Evolutionary conservation across 2,113 vertebrate species (phyloP), one percentile per base, ranked within the genome.

Genomic region (Speoplatyrhinus poulsoni): DNA sequence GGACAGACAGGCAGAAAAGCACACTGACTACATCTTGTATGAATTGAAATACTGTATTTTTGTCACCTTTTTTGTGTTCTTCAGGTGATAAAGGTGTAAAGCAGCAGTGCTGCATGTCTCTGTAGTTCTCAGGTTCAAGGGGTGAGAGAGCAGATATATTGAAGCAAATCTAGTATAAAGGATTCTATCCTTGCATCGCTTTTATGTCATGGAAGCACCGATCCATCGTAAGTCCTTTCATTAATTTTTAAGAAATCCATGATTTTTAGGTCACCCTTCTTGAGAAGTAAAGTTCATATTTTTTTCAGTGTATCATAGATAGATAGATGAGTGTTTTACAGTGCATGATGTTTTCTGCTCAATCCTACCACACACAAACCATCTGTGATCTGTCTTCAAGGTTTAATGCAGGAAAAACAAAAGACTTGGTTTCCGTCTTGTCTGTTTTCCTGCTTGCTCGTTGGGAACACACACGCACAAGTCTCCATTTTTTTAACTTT

Each of bases 271-370:
- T 7, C 36, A 66, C 46, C 71, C 57, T 3, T 60, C 75, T 67
- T 54, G 64, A 70, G 79, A 84, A 83, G 87, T 72, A 81, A 67
- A 72, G 79, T 77, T 52, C 65, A 71, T 66, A 69, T 49, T 90
- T 86, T 13, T 54, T 52, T 19, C 75, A 76, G 65, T 52, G 69
- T 65, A 75, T 70, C 76, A 85, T 77, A 86, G 88, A 90, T 95
- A 95, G 88, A 94, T 91, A 91, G 92, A 90, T 89, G 70, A 92
- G 82, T 95, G 97, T 96, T 94, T 94, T 96, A 98, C 95, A 96
- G 82, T 77, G 91, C 91, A 87, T 90, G 86, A 86, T 85, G 82
- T 89, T 79, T 80, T 82, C 65, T 12, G 12, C 65, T 56, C 60
- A 3, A 17, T 67, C 56, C 17, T 6, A 7, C n/a, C 54, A 56